Evolutionary conservation across 2,113 vertebrate genomes (phyloP), one percentile per base, ranked within the genome.

Genomic region (human): DNA sequence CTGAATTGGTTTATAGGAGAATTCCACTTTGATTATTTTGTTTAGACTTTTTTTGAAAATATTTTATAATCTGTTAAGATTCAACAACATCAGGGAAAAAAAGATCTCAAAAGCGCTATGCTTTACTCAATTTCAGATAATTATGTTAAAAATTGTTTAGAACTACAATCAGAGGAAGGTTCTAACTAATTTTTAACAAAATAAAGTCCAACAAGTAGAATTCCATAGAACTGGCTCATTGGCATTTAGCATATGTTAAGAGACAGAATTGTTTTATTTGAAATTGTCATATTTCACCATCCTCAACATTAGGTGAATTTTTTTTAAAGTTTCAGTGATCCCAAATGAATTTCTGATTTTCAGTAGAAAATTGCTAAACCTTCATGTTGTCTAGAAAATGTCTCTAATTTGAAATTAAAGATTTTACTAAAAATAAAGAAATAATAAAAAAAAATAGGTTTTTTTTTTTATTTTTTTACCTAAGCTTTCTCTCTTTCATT

Each of bases 401-500:
- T 79, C 90, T 92, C 75, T 81, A 88, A 72, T 80, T 90, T 70
- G 45, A 91, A 93, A 55, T 70, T 30, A n/a, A 87, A 82, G 40
- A 79, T 57, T 64, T 96, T 89, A 89, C 9, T 72, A 12, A n/a
- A 38, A 64, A 30, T 61, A 64, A 64, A 64, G 5, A 64, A 64
- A 32, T 30, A 64, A 30, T 30, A n/a, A n/a, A 30, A 64, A 13
- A 64, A 64, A 64, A 32, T 30, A 13, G 2, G 1, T 30, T 59
- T 23, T 45, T 10, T 64, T 64, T 30, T 64, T 64, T 32, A 14
- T 59, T 61, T 64, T 64, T 64, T 32, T 30, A 68, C 27, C 48
- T 57, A 61, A 86, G 6, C 55, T 78, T 96, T 25, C 68, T 95
- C 59, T 85, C 85, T 93, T 86, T 93, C 18, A 75, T 90, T 96